Percentiles rank a stretch among this genome's conserved stretches.
Conservation (phyloP, 2,113 vertebrate species). For the Anoura caudifer region DNA sequence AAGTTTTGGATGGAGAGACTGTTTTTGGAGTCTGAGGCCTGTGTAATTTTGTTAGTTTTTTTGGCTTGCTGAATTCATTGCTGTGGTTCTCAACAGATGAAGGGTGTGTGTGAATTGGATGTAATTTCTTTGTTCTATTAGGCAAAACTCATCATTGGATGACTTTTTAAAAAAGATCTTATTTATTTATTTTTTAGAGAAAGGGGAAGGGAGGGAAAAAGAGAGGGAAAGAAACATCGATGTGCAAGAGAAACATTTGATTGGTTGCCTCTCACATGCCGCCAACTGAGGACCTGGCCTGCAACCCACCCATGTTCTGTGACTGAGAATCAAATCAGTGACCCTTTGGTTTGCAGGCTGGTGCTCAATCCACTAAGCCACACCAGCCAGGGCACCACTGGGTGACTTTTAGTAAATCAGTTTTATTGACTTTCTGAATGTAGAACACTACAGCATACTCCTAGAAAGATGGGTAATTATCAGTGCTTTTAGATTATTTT, state of each 20-base stretch:
- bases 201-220: no score
- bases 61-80: slow-evolving; percentile 57
- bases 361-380: no score
- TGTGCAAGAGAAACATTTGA: no score
- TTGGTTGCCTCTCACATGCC: no score
- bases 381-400: background rate
- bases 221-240: no score
- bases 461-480: background rate
- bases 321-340: no score
- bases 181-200: no score
- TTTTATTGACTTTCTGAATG: slow-evolving; percentile 33
- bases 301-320: no score
- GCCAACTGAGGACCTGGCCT: no score
- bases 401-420: slow-evolving; percentile 29
- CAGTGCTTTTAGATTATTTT: background rate
- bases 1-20: slow-evolving; percentile 58
- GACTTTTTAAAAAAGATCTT: background rate
- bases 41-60: slow-evolving; percentile 63
- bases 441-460: background rate
- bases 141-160: slow-evolving; percentile 20
- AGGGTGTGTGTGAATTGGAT: slow-evolving; percentile 47
- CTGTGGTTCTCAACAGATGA: slow-evolving; percentile 57
- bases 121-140: slow-evolving; percentile 46
- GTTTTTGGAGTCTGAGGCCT: slow-evolving; percentile 61
- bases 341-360: no score